Evolutionary conservation across 2,888 invertebrate genomes (phyloP), one percentile per base, ranked within the genome.

Genomic region (Abrostola triplasia): DNA sequence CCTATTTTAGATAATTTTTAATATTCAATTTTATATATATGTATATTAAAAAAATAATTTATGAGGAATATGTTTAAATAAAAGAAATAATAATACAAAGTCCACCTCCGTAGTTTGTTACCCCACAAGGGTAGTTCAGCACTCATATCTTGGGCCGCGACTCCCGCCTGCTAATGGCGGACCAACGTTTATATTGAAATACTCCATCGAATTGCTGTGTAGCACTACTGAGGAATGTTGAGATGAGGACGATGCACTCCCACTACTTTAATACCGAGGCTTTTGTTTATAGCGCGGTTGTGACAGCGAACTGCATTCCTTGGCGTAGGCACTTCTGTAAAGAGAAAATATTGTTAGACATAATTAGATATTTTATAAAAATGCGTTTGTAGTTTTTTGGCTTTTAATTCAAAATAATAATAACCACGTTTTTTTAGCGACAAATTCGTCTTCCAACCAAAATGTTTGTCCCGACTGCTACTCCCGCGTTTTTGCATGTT

Each of bases 101-200:
- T 81, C 81, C 56, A 0, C 65, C 65, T 90, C 91, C 86, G 85
- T 52, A 82, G 64, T 81, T 53, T 1, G 5, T 2, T 41, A 68
- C 42, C 83, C 48, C 69, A 80, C 84, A 77, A 82, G 87, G 85
- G 88, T 88, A 87, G 86, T 86, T 84, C 84, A 82, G 81, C 84
- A 87, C 85, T 89, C 88, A 86, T 87, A 90, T 89, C 84, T 85
- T 76, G 75, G 77, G 74, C 81, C 77, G 79, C 84, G 84, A 81
- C 81, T 80, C 79, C 78, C 77, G 83, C 81, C 80, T 85, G 77
- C 88, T 91, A 91, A 92, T 90, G 90, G 90, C 88, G 86, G 86
- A 85, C 89, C 85, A 89, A 78, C 89, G 86, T 86, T 90, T 90
- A 92, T 92, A 94, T 93, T 93, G 91, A 89, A 93, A 94, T 93